These are phyloP conservation scores for Redunca redunca DNA, from an alignment of 2,113 vertebrate species.

Conservation along the genomic window DNA sequence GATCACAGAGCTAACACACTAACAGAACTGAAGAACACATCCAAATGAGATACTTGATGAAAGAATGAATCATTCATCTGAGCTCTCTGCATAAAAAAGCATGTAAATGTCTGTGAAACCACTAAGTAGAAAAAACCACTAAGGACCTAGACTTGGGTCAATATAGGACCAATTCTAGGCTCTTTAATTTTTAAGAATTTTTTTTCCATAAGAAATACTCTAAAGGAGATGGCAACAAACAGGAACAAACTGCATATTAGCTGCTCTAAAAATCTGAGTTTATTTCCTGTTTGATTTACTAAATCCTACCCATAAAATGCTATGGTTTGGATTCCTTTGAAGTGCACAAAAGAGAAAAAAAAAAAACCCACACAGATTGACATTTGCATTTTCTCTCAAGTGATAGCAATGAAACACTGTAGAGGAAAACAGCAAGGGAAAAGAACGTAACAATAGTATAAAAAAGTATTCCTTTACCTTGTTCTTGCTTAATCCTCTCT, in stretches of 20 bases:
- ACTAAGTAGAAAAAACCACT: neutral
- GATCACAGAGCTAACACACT: neutral
- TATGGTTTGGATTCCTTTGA: neutral
- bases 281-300: neutral
- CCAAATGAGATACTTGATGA: slow-evolving; percentile 28
- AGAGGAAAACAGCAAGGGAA: slow-evolving; percentile 10
- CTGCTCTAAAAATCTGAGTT: neutral
- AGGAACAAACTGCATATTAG: neutral
- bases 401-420: neutral
- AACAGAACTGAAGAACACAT: slow-evolving; percentile 1
- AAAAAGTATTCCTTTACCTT: slow-evolving; percentile 84
- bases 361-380: neutral
- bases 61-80: neutral
- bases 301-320: neutral
- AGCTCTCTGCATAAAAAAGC: slow-evolving; percentile 2
- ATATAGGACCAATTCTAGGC: neutral
- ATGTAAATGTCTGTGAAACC: neutral
- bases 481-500: slow-evolving; percentile 94
- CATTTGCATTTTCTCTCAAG: neutral
- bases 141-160: neutral
- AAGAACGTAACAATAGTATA: slow-evolving; percentile 3
- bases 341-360: neutral
- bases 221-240: neutral
- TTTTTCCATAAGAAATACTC: neutral
- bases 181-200: neutral